phyloP scores from a whole-genome alignment of 2,797 vertebrate genomes.

The Coilia nasus region DNA sequence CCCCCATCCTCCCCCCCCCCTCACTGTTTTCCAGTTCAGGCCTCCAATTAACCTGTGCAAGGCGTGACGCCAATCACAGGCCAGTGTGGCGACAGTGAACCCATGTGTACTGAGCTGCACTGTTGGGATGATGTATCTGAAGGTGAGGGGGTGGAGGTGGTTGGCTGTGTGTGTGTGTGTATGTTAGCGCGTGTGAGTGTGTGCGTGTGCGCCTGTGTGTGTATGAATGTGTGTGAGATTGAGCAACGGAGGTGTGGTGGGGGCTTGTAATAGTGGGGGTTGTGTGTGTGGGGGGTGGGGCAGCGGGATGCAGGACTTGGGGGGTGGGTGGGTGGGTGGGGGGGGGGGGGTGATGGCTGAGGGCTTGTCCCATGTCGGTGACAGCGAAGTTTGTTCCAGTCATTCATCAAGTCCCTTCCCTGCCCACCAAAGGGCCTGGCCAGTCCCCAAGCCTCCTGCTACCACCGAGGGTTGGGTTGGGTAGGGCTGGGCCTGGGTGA shows the following conservation, averaged over 20 bases:
- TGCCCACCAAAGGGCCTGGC: conserved; percentile 70
- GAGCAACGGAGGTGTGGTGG: conserved; percentile 29
- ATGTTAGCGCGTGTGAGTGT: too few species aligned
- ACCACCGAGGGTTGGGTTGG: conserved; percentile 55
- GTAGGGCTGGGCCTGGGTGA: conserved; percentile 53
- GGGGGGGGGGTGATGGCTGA: not conserved
- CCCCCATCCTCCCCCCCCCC: conserved; percentile 54
- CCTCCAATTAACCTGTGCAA: conserved; percentile 80
- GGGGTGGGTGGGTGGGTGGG: not conserved
- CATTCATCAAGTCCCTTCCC: conserved; percentile 82
- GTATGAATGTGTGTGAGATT: too few species aligned
- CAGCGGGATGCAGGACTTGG: conserved; percentile 40
- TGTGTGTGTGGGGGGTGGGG: conserved; percentile 25
- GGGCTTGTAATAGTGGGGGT: conserved; percentile 59
- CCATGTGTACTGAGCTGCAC: conserved; percentile 71
- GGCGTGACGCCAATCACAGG: conserved; percentile 74
- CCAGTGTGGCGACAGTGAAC: conserved; percentile 69
- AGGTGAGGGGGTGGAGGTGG: not conserved
- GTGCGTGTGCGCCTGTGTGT: too few species aligned
- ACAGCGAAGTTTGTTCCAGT: conserved; percentile 77
- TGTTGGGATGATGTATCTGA: conserved; percentile 64
- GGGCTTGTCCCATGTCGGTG: conserved; percentile 70
- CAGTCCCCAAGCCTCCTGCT: conserved; percentile 72
- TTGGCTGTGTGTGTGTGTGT: too few species aligned
- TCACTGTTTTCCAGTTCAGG: conserved; percentile 75